phyloP scores from a whole-genome alignment of 64 coral and sea anemone genomes.

The Hydrozoanthus tunicans region DNA sequence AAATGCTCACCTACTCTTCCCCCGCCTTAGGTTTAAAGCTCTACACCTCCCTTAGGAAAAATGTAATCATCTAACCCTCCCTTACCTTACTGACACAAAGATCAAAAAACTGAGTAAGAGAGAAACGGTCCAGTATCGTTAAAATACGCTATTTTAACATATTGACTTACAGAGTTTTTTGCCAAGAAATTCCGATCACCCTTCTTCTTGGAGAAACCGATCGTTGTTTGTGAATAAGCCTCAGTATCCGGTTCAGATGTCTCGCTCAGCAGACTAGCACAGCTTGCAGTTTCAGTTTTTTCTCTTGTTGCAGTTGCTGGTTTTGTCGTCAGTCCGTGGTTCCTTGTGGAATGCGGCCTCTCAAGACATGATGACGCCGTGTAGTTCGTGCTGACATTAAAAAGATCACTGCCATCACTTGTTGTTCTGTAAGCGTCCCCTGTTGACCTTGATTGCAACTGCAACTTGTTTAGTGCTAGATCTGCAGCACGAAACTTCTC shows the following conservation, averaged over 20 bases:
- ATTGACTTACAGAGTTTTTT: conserved; percentile 39
- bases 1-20: too few relatives aligned
- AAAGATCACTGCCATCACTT: background rate
- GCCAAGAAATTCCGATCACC: background rate
- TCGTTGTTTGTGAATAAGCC: background rate
- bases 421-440: background rate
- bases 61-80: too few relatives aligned
- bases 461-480: background rate
- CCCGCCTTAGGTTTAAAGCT: too few relatives aligned
- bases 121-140: too few relatives aligned
- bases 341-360: background rate
- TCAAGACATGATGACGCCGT: background rate
- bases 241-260: background rate
- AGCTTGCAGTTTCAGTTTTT: background rate
- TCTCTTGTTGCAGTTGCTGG: background rate
- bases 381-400: background rate
- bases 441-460: background rate
- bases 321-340: background rate
- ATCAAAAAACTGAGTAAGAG: too few relatives aligned
- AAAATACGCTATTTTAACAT: background rate
- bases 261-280: background rate
- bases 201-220: background rate
- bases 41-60: too few relatives aligned
- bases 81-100: too few relatives aligned
- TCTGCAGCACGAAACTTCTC: background rate